Base-by-base conservation (phyloP, 2,797 vertebrate species). In the Bryconaethiops microstoma region DNA sequence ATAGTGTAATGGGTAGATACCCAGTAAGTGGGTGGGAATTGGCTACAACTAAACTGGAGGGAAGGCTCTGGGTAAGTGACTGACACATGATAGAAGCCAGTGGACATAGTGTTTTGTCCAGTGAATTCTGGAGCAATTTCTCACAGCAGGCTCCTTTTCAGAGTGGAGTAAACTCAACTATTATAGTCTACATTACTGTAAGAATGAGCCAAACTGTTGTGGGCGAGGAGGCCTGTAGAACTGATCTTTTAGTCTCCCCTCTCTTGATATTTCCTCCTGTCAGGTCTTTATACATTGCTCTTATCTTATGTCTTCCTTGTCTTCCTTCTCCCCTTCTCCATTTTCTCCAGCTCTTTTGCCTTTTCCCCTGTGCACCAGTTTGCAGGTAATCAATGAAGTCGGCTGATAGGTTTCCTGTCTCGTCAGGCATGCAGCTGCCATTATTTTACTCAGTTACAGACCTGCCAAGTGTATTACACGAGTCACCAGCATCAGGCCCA, bases 371-470 rank as follows among this genome's bases (percentile, higher is more conserved):
- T 69, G 73, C 69, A 59, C 75, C 74, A 52, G 78, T 83, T 85
- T 68, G 75, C 77, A 78, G 71, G 78, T 87, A 85, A 87, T 85
- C 84, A 84, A 84, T 84, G 81, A 87, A 85, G 80, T 78, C 9
- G 62, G 63, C 74, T 83, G 82, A 81, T 85, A 76, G 82, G 76
- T 82, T 84, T 82, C 57, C 75, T 82, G 86, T 87, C 80, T 77
- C 80, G 74, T 78, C 80, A 87, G 82, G 79, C 77, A 48, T 78
- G 76, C 77, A 76, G 80, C 67, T 87, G 82, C 74, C 79, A 82
- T 87, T 85, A 85, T 79, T 78, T 78, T 67, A 69, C 75, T 75
- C 77, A 62, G 74, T 82, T 82, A 85, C 83, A 77, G 70, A 78
- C 69, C 82, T 80, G 86, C 78, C 84, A 82, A 84, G 82, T 81